These are phyloP conservation scores for Platynereis dumerilii DNA, from an alignment of 2,888 invertebrate species.

Conservation along the genomic window DNA sequence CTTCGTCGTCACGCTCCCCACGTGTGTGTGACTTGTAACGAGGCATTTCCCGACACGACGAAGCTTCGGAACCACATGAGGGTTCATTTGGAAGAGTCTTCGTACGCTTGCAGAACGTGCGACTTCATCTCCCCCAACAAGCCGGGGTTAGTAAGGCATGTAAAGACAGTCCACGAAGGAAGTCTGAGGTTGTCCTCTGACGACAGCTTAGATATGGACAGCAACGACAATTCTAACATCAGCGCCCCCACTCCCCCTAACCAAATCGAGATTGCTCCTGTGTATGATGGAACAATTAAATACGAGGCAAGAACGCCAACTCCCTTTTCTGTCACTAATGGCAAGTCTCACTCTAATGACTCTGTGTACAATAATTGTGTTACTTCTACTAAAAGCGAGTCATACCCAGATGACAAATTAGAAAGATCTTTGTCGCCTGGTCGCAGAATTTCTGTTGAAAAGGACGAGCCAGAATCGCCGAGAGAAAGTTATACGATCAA, in stretches of 20 bases:
- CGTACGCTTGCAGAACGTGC: slow-evolving; percentile 46
- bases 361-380: too few relatives aligned
- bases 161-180: slow-evolving; percentile 32
- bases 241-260: neutral
- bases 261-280: too few relatives aligned
- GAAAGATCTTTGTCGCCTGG: too few relatives aligned
- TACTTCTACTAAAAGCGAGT: too few relatives aligned
- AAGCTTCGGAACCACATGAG: slow-evolving; percentile 35
- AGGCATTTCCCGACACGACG: slow-evolving; percentile 46
- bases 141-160: slow-evolving; percentile 44
- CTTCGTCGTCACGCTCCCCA: slow-evolving; percentile 36
- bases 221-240: neutral
- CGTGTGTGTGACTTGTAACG: slow-evolving; percentile 52
- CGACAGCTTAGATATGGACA: slow-evolving; percentile 5
- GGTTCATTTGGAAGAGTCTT: slow-evolving; percentile 30
- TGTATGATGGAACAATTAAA: too few relatives aligned
- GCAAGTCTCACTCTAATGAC: too few relatives aligned
- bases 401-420: too few relatives aligned
- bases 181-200: slow-evolving; percentile 6
- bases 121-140: slow-evolving; percentile 44
- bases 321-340: too few relatives aligned
- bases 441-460: too few relatives aligned
- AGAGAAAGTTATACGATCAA: too few relatives aligned
- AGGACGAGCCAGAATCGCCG: too few relatives aligned
- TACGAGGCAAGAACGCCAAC: too few relatives aligned